Evolutionary conservation across 2,113 vertebrate species (phyloP).

Genomic region (Pteropus alecto): DNA sequence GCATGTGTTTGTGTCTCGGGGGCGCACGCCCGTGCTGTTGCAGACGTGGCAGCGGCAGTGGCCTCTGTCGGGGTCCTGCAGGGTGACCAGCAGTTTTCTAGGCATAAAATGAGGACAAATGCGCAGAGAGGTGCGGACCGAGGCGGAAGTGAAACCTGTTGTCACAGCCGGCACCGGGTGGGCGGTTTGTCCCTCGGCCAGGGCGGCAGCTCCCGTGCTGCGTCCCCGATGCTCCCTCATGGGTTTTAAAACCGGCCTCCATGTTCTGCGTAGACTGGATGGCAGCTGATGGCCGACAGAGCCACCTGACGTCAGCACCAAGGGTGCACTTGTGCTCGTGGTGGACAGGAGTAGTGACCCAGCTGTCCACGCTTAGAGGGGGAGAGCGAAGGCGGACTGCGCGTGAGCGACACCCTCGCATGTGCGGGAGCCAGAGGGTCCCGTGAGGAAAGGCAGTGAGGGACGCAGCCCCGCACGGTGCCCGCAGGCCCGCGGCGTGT

Average conservation of each 20-base stretch:
- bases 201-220: background rate
- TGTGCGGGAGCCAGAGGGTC: accelerated
- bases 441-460: accelerated
- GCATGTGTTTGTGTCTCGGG: too few relatives aligned
- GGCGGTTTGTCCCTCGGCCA: accelerated
- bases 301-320: accelerated
- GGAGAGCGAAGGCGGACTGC: background rate
- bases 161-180: accelerated
- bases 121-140: background rate
- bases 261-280: accelerated
- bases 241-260: background rate
- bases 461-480: too few relatives aligned
- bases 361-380: background rate
- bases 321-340: accelerated
- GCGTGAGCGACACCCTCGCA: accelerated
- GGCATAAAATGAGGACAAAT: background rate
- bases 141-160: accelerated
- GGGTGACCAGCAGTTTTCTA: background rate
- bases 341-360: accelerated
- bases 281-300: accelerated
- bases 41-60: background rate
- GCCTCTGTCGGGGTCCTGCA: accelerated
- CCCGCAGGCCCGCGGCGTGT: accelerated
- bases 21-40: accelerated
- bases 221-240: too few relatives aligned